Conservation (phyloP, 2,888 invertebrate species). For the Linhomoeus sp. region DNA sequence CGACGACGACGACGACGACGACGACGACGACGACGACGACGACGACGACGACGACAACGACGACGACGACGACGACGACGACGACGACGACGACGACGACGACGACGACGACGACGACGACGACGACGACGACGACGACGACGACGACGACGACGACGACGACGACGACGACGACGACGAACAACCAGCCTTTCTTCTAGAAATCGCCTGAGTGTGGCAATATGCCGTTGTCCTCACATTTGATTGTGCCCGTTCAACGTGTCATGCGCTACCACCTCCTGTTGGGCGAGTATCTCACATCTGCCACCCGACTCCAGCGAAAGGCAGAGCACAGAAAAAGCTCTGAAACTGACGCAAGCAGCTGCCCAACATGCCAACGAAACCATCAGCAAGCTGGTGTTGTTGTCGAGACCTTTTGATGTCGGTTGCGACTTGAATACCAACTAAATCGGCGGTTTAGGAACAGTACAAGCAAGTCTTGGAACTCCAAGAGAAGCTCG, state of each 20-base stretch:
- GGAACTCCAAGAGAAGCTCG: slow-evolving; percentile 41
- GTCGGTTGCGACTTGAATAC: too few species aligned
- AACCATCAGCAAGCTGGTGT: slow-evolving; percentile 43
- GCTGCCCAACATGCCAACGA: slow-evolving; percentile 47
- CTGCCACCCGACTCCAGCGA: slow-evolving; percentile 35
- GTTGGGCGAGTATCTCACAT: slow-evolving; percentile 37
- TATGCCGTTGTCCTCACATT: slow-evolving; percentile 38
- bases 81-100: too few species aligned
- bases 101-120: too few species aligned
- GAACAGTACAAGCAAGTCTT: slow-evolving; percentile 44
- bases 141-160: too few species aligned
- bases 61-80: too few species aligned
- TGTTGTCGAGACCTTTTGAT: slow-evolving; percentile 9
- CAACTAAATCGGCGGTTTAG: too few species aligned
- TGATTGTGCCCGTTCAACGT: slow-evolving; percentile 40
- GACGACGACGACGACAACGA: too few species aligned
- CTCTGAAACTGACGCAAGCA: slow-evolving; percentile 40
- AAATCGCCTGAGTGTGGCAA: slow-evolving; percentile 36
- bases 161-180: too few species aligned
- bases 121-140: too few species aligned
- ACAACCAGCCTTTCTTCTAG: too few species aligned
- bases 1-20: too few species aligned
- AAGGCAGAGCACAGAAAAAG: slow-evolving; percentile 35
- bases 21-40: too few species aligned
- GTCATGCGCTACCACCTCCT: slow-evolving; percentile 40